These are phyloP conservation scores for Diploptera punctata DNA, from an alignment of 2,888 invertebrate genomes.

Conservation along the genomic window DNA sequence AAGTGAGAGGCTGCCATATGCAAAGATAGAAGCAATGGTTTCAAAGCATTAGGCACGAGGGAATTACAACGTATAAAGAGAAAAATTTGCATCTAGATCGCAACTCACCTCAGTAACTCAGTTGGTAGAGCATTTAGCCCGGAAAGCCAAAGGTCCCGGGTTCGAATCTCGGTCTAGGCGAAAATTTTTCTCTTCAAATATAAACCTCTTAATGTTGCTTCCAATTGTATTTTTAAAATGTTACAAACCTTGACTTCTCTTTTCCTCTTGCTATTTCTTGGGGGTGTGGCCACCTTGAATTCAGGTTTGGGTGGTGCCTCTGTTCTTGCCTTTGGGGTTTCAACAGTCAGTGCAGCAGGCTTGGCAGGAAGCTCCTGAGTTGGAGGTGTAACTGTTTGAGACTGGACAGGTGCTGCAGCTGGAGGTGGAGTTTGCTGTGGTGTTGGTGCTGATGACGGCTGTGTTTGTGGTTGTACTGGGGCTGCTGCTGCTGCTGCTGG, in stretches of 20 bases:
- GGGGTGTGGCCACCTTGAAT: conserved; percentile 62
- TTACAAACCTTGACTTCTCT: conserved; percentile 53
- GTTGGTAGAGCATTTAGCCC: too few species aligned
- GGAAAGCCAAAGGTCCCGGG: too few species aligned
- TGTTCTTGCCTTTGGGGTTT: conserved; percentile 24
- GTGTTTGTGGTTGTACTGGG: conserved; percentile 53
- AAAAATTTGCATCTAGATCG: too few species aligned
- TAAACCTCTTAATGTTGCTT: too few species aligned
- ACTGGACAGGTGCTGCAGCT: conserved; percentile 49
- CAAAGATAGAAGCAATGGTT: too few species aligned
- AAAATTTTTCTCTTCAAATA: too few species aligned
- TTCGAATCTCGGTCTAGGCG: too few species aligned
- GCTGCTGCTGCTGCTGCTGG: conserved; percentile 41
- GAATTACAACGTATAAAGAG: too few species aligned
- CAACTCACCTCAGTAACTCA: too few species aligned
- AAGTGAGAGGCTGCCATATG: too few species aligned
- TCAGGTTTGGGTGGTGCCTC: conserved; percentile 51
- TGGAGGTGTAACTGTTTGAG: conserved; percentile 29
- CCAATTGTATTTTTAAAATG: too few species aligned
- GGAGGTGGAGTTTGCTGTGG: conserved; percentile 48
- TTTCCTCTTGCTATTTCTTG: conserved; percentile 61
- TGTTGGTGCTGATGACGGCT: conserved; percentile 54
- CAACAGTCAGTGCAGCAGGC: conserved; percentile 24
- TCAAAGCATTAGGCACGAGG: too few species aligned
- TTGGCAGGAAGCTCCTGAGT: conserved; percentile 21